Evolutionary conservation across 2,797 vertebrate genomes (phyloP), one percentile per base, ranked within the genome.

Genomic region (Garrulus glandarius): DNA sequence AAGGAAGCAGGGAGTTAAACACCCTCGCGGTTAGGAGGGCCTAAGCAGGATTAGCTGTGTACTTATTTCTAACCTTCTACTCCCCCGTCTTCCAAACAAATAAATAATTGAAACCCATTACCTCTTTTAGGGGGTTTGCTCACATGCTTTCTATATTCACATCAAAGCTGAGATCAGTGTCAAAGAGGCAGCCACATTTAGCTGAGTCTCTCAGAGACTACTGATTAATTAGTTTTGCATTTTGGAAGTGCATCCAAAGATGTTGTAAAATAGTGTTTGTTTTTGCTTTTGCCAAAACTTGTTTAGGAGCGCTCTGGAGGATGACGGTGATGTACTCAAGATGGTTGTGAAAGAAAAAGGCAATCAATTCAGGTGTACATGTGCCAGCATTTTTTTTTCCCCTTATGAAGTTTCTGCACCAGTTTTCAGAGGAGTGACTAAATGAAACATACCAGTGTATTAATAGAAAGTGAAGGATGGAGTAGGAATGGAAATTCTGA

Each of bases 171-270:
- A 94, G 94, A 95, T 96, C 95, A 57, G 72, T 97, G 97, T 98
- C 96, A 95, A 91, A 96, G 84, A 97, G 85, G 95, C 95, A 95
- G 96, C 83, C 95, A 93, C 96, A 85, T 76, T 64, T 93, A 96
- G 92, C 95, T 56, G 68, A 84, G 90, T 96, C 96, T 97, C 94
- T 81, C 5, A 13, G 97, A 97, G 95, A 95, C 87, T 69, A 63
- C 96, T 95, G 96, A 98, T 98, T 97, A 98, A 98, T 98, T 97
- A 96, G 96, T 91, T 97, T 92, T 96, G 96, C 96, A 93, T 97
- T 97, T 98, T 97, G 97, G 97, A 98, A 98, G 95, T 95, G 94
- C 70, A 67, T 97, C 96, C 97, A 97, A 97, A 97, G 97, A 96
- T 60, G 92, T 76, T 97, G 90, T 96, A 96, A 96, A 97, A 97